Evolutionary conservation across 2,888 invertebrate species (phyloP).

Genomic region (Plebejus melissa): DNA sequence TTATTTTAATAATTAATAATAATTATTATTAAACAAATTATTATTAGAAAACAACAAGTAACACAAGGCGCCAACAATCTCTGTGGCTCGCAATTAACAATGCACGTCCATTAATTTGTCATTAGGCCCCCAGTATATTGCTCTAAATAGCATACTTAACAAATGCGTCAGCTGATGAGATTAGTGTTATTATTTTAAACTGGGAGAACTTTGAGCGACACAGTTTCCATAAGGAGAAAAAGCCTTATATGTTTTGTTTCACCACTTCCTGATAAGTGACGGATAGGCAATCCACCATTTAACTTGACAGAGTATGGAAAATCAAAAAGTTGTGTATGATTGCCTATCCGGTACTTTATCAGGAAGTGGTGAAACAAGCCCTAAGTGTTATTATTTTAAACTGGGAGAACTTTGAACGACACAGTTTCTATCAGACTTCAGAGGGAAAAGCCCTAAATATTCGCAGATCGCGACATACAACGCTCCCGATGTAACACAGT

Average conservation of each 20-base stretch:
- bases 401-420: not conserved
- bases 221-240: not conserved
- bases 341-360: too few species aligned
- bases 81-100: slow-evolving; percentile 47
- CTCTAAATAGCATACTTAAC: slow-evolving; percentile 57
- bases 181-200: slow-evolving; percentile 41
- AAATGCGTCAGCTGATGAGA: slow-evolving; percentile 58
- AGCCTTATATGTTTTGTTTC: too few species aligned
- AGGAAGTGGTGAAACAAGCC: too few species aligned
- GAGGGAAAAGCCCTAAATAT: not conserved
- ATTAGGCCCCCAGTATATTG: slow-evolving; percentile 57
- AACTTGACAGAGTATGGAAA: too few species aligned
- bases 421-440: not conserved
- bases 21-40: slow-evolving; percentile 25
- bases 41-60: slow-evolving; percentile 27
- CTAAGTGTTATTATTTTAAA: slow-evolving; percentile 38
- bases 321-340: too few species aligned
- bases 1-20: slow-evolving; percentile 28
- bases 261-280: too few species aligned
- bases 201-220: not conserved
- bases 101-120: slow-evolving; percentile 54
- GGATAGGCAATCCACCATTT: too few species aligned
- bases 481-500: too few species aligned
- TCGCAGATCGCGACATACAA: not conserved
- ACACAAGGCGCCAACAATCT: slow-evolving; percentile 29